phyloP scores from a whole-genome alignment of 2,113 vertebrate species.

The Typhlomys cinereus region DNA sequence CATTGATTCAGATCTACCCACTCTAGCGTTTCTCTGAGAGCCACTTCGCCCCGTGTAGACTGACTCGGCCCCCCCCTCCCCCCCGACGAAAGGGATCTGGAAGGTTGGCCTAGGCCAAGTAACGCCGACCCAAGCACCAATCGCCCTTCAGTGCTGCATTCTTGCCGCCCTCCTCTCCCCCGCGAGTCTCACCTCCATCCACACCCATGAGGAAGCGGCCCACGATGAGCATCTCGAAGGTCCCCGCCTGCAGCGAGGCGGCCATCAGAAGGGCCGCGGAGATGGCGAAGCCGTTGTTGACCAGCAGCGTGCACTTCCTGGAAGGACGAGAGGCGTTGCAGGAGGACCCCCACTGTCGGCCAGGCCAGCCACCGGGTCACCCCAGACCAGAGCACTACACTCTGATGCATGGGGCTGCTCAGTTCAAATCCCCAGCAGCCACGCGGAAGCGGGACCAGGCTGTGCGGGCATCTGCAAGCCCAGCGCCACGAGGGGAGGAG shows the following conservation, averaged over 20 bases:
- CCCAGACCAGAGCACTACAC: too few relatives aligned
- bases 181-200: conserved; percentile 89
- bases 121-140: neutral
- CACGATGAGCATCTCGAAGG: conserved; percentile 95
- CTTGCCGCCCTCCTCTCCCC: neutral
- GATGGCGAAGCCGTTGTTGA: conserved; percentile 92
- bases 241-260: conserved; percentile 85
- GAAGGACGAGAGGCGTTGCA: conserved; percentile 50
- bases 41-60: rapidly evolving
- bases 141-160: neutral
- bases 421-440: too few relatives aligned
- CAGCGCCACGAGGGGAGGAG: too few relatives aligned
- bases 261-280: conserved; percentile 90
- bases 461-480: too few relatives aligned
- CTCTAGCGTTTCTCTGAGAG: neutral
- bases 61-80: neutral
- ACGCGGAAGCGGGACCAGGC: too few relatives aligned
- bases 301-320: conserved; percentile 91
- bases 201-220: conserved; percentile 93
- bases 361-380: neutral
- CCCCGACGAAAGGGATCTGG: neutral
- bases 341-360: neutral
- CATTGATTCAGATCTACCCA: neutral
- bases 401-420: too few relatives aligned
- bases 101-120: neutral